Conservation (phyloP, 2,888 invertebrate genomes). For the Lutraria lutraria region DNA sequence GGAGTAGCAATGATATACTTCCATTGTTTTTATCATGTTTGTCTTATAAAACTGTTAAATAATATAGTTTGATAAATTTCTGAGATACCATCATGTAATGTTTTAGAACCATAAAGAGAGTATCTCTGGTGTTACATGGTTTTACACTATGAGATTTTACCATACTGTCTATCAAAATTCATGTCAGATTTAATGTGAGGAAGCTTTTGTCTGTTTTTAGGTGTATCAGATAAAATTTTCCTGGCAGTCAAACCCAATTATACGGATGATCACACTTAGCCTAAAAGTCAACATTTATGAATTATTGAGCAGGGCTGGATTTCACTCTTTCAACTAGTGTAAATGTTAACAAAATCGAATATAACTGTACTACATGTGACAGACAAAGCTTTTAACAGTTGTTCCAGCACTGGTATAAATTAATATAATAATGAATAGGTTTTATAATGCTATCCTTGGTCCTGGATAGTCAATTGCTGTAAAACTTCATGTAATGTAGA, state of each 20-base stretch:
- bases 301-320: conserved; percentile 9
- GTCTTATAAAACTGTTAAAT: no score
- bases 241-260: not conserved
- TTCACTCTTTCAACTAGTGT: not conserved
- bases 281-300: conserved; percentile 6
- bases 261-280: conserved; percentile 17
- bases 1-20: no score
- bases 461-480: not conserved
- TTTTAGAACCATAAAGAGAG: not conserved
- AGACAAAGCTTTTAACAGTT: not conserved
- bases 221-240: not conserved
- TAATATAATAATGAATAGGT: not conserved
- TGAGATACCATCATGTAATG: not conserved
- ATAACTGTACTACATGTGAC: not conserved
- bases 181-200: not conserved
- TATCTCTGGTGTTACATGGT: conserved; percentile 7
- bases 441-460: not conserved
- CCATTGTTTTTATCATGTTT: no score
- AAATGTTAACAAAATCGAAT: conserved; percentile 3
- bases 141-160: not conserved
- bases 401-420: not conserved
- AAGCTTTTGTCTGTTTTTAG: not conserved
- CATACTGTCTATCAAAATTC: not conserved
- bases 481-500: not conserved
- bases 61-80: not conserved